Evolutionary conservation across 2,888 invertebrate species (phyloP).

Genomic region (Rhagonycha fulva): DNA sequence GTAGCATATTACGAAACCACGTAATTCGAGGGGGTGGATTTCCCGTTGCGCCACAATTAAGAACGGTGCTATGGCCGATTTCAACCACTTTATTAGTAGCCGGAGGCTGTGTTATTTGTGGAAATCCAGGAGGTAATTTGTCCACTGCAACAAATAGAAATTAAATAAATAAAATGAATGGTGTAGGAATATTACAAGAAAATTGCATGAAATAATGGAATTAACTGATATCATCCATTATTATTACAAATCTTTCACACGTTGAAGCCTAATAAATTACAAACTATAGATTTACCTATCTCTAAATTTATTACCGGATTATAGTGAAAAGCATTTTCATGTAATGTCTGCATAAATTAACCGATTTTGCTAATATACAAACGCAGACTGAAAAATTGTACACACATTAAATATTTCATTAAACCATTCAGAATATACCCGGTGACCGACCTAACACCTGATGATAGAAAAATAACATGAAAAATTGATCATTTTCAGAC

Average conservation of each 20-base stretch:
- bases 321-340: conserved; percentile 42
- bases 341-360: conserved; percentile 36
- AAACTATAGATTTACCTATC: conserved; percentile 40
- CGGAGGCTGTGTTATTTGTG: conserved; percentile 84
- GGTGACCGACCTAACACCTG: too few relatives aligned
- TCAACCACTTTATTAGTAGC: conserved; percentile 94
- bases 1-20: conserved; percentile 94
- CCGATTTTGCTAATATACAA: conserved; percentile 13
- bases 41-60: conserved; percentile 88
- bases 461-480: too few relatives aligned
- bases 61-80: conserved; percentile 87
- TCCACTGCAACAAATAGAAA: conserved; percentile 66
- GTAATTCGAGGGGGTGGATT: conserved; percentile 81
- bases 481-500: too few relatives aligned
- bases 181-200: not conserved
- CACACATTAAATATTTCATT: conserved; percentile 16
- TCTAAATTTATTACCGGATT: conserved; percentile 46
- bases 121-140: conserved; percentile 91
- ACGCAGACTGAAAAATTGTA: conserved; percentile 12
- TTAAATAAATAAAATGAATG: not conserved
- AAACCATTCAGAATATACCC: not conserved
- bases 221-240: conserved; percentile 8
- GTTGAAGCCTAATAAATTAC: conserved; percentile 41
- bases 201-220: not conserved
- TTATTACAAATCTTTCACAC: conserved; percentile 12